A percentile compares a stretch with the other conserved stretches of the same genome.
These are phyloP conservation scores for Sweltsa coloradensis DNA, from an alignment of 1,140 invertebrate genomes.

Conservation along the genomic window DNA sequence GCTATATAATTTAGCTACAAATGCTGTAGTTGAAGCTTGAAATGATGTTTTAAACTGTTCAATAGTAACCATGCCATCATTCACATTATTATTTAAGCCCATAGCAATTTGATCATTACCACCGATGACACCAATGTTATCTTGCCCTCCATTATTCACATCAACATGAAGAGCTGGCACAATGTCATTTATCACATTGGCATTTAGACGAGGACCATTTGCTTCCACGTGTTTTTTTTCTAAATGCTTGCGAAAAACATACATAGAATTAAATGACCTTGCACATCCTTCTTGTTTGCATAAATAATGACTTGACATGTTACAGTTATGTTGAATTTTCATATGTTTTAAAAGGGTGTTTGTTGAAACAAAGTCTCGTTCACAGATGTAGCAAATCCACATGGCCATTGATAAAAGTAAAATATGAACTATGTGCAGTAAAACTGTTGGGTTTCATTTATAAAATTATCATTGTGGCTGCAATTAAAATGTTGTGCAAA, in stretches of 20 bases:
- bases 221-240: background rate
- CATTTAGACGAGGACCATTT: background rate
- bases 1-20: background rate
- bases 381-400: too few species aligned
- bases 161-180: too few species aligned
- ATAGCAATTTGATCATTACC: background rate
- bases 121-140: background rate
- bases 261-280: background rate
- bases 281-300: background rate
- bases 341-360: too few species aligned
- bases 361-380: too few species aligned
- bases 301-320: background rate
- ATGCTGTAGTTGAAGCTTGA: background rate
- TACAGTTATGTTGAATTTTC: too few species aligned
- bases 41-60: background rate
- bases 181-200: too few species aligned
- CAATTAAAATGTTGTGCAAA: too few species aligned
- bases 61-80: background rate
- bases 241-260: background rate
- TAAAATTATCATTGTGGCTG: too few species aligned
- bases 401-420: too few species aligned
- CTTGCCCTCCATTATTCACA: too few species aligned
- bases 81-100: background rate
- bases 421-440: too few species aligned
- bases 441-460: too few species aligned